phyloP scores from a whole-genome alignment of 2,113 vertebrate genomes.

The Recurvirostra avosetta region DNA sequence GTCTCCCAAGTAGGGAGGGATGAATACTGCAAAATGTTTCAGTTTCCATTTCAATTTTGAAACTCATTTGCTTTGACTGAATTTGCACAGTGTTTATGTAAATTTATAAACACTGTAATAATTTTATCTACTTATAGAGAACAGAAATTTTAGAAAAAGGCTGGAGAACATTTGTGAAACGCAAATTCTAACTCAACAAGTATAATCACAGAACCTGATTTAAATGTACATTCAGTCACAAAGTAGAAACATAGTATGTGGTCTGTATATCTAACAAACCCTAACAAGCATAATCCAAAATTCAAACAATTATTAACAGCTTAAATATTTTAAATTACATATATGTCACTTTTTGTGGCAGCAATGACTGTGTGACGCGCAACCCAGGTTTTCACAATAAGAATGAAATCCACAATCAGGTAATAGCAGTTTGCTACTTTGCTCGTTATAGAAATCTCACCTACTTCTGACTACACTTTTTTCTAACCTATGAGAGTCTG shows the following conservation, averaged over 20 bases:
- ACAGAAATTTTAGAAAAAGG: conserved; percentile 34
- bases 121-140: conserved; percentile 51
- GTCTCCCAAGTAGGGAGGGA: conserved; percentile 47
- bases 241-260: neutral
- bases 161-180: neutral
- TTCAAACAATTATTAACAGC: neutral
- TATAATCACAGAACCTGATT: conserved; percentile 12
- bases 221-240: neutral
- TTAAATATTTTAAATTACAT: neutral
- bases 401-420: neutral
- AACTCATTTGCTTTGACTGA: conserved; percentile 62
- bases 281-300: neutral
- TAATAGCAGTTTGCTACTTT: neutral
- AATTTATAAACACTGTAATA: conserved; percentile 61
- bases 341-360: neutral
- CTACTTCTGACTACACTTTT: neutral
- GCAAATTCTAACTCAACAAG: neutral
- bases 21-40: conserved; percentile 49
- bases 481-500: neutral
- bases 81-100: conserved; percentile 57
- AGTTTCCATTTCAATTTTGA: conserved; percentile 47
- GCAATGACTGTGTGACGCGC: neutral
- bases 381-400: neutral
- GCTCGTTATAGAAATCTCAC: neutral
- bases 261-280: neutral